A percentile compares a stretch with the other conserved stretches of the same genome.
These are phyloP conservation scores for Maconellicoccus hirsutus DNA, from an alignment of 1,140 invertebrate genomes.

Conservation along the genomic window DNA sequence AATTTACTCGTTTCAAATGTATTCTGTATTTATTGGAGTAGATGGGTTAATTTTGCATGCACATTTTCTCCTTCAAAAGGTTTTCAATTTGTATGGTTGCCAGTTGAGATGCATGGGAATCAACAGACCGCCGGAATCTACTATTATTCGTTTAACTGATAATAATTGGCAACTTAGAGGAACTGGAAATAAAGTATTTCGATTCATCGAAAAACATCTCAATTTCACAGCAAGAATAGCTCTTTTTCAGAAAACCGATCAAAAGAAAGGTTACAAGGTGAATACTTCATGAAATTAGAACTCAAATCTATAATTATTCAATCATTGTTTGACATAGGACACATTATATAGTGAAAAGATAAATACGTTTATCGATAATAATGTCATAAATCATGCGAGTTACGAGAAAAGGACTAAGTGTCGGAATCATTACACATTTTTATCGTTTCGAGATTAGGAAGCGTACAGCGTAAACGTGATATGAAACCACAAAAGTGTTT, in stretches of 20 bases:
- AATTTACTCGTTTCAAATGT: background rate
- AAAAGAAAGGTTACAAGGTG: conserved; percentile 2
- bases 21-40: background rate
- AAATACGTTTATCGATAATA: too few relatives aligned
- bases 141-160: conserved; percentile 24
- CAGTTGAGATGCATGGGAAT: conserved; percentile 28
- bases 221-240: conserved; percentile 30
- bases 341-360: too few relatives aligned
- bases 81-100: conserved; percentile 26
- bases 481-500: too few relatives aligned
- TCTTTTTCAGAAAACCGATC: conserved; percentile 2
- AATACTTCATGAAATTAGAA: background rate
- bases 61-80: background rate
- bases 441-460: too few relatives aligned
- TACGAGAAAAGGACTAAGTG: too few relatives aligned
- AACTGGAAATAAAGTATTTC: conserved; percentile 27
- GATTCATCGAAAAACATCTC: conserved; percentile 28
- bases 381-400: too few relatives aligned
- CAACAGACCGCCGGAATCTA: conserved; percentile 29
- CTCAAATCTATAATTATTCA: too few relatives aligned
- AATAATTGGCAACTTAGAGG: conserved; percentile 25
- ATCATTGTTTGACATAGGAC: too few relatives aligned
- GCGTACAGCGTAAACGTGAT: too few relatives aligned
- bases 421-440: too few relatives aligned
- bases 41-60: conserved; percentile 7